Conservation (phyloP, 2,888 invertebrate species). For the Stenchaetothrips biformis region DNA sequence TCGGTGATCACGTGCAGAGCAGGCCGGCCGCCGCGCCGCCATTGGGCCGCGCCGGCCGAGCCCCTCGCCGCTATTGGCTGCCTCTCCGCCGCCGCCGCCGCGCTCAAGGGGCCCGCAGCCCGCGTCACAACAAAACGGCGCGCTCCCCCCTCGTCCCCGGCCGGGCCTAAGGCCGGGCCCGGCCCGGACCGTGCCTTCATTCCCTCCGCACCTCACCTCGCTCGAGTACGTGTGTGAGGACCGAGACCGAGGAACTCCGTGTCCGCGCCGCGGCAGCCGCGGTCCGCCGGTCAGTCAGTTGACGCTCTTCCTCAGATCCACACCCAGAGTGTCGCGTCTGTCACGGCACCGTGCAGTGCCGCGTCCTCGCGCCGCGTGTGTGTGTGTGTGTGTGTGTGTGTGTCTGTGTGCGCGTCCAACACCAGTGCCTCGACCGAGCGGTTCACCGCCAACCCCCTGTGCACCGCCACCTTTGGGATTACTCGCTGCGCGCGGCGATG, state of each 20-base stretch:
- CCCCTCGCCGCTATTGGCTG: neutral
- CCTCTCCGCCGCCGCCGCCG: neutral
- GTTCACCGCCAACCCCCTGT: neutral
- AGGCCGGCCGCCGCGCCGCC: neutral
- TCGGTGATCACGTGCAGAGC: neutral
- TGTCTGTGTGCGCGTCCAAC: neutral
- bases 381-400: neutral
- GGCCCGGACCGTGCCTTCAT: too few relatives aligned
- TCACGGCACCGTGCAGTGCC: neutral
- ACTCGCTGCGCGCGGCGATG: neutral
- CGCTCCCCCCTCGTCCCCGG: neutral
- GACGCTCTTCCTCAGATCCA: neutral
- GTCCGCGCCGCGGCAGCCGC: too few relatives aligned
- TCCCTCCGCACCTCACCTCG: too few relatives aligned
- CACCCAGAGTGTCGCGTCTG: neutral
- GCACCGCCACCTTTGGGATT: neutral
- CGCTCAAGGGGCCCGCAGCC: neutral
- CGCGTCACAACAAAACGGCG: conserved; percentile 20
- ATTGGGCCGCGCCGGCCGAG: conserved; percentile 14
- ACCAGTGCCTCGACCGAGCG: neutral
- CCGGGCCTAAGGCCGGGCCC: neutral
- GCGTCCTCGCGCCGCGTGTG: neutral
- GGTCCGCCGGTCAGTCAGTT: neutral
- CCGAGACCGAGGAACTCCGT: too few relatives aligned
- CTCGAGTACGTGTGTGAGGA: too few relatives aligned